A percentile compares a stretch with the other conserved stretches of the same genome.
These are phyloP conservation scores for Phthorimaea operculella DNA, from an alignment of 1,140 invertebrate genomes.

Conservation along the genomic window DNA sequence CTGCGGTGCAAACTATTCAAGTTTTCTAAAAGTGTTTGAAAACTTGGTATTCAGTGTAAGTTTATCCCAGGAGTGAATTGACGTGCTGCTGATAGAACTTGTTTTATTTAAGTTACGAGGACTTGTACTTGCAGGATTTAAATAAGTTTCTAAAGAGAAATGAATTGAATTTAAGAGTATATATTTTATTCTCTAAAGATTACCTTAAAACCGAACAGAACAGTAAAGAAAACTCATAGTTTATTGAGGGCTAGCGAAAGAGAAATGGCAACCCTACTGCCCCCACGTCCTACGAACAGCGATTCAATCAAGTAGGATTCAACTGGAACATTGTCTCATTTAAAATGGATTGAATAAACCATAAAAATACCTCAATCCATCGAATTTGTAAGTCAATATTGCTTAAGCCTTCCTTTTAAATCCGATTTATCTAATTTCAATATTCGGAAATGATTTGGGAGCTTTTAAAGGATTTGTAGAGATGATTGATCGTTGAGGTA, in stretches of 20 bases:
- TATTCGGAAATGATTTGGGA: neutral
- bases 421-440: neutral
- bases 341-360: slow-evolving; percentile 29
- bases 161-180: too few relatives aligned
- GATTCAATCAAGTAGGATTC: slow-evolving; percentile 54
- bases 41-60: too few relatives aligned
- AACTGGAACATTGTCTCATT: slow-evolving; percentile 34
- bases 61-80: too few relatives aligned
- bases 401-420: slow-evolving; percentile 5
- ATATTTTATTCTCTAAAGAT: too few relatives aligned
- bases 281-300: slow-evolving; percentile 28
- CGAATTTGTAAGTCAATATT: slow-evolving; percentile 7
- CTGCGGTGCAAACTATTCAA: too few relatives aligned
- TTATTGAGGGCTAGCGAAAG: slow-evolving; percentile 29
- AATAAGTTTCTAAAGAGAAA: too few relatives aligned
- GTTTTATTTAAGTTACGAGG: too few relatives aligned
- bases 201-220: too few relatives aligned
- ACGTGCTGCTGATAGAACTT: too few relatives aligned
- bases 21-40: too few relatives aligned
- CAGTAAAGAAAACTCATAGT: too few relatives aligned
- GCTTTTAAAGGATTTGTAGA: neutral
- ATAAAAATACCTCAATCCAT: neutral
- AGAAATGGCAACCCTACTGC: slow-evolving; percentile 12
- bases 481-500: neutral
- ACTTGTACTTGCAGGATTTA: too few relatives aligned